Evolutionary conservation across 2,888 invertebrate genomes (phyloP), one percentile per base, ranked within the genome.

Genomic region (Dolichomitus sp.): DNA sequence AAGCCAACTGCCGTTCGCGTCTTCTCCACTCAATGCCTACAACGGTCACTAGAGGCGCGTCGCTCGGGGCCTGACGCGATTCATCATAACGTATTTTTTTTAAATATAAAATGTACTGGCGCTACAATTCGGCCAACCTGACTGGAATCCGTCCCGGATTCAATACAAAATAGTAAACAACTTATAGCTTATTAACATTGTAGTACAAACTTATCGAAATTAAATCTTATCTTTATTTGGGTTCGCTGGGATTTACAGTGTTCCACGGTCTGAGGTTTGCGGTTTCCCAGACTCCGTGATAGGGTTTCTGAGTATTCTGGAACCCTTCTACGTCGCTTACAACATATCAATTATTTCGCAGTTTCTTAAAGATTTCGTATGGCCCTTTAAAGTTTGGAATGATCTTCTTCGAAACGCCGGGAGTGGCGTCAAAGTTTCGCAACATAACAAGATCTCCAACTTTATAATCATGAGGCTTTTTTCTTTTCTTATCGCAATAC

Each of bases 291-390:
- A 40, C 65, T 1, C 65, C 45, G 23, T 45, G 23, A 11, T 65
- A 65, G 12, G 42, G 65, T n/a, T n/a, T 42, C 12, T 42, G 27
- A 3, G 45, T 65, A n/a, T 65, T 65, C 11, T 65, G 45, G n/a
- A 65, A 65, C 1, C 65, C 45, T 45, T 65, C 45, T 37, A 59
- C 37, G 11, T 59, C 59, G 6, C 7, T 12, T 2, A 37, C 37
- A 7, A n/a, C 9, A 59, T 59, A 59, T 4, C 37, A 9, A 45
- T 65, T 19, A 14, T 45, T 65, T n/a, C 27, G 14, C 7, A 65
- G 65, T 17, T 37, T 19, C 5, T 42, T 23, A 14, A 12, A 14
- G 14, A 65, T 23, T 14, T 7, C 45, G 27, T 65, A 65, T 11
- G 45, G 45, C 17, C 65, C 65, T 23, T 30, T 65, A 23, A 27